These are phyloP conservation scores for Melanotaenia pygmaea DNA, from an alignment of 2,797 vertebrate genomes.

Conservation along the genomic window DNA sequence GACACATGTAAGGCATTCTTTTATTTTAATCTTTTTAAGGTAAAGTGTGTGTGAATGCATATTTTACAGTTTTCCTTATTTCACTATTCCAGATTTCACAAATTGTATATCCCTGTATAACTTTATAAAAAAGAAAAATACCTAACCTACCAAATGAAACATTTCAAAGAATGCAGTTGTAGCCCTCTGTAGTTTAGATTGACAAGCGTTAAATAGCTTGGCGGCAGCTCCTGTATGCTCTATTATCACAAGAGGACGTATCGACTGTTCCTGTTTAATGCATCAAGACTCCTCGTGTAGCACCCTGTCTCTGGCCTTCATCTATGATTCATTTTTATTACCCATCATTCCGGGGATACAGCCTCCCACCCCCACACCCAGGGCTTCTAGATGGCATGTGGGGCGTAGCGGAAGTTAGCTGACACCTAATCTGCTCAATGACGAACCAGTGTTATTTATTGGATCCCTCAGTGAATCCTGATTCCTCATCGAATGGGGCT, in stretches of 20 bases:
- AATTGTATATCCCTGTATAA: background rate
- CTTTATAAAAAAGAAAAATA: slow-evolving; percentile 42
- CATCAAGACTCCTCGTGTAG: slow-evolving; percentile 83
- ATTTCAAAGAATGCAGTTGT: slow-evolving; percentile 50
- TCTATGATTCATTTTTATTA: slow-evolving; percentile 89
- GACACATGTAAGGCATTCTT: slow-evolving; percentile 34
- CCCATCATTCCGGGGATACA: slow-evolving; percentile 82
- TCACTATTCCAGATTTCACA: background rate
- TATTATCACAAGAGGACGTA: slow-evolving; percentile 86
- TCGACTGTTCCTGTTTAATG: slow-evolving; percentile 86
- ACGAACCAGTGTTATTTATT: slow-evolving; percentile 78
- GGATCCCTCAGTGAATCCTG: slow-evolving; percentile 69
- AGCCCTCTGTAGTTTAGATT: slow-evolving; percentile 68
- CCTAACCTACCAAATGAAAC: slow-evolving; percentile 52
- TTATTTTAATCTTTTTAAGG: slow-evolving; percentile 4
- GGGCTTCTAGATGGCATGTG: slow-evolving; percentile 75
- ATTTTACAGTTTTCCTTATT: background rate
- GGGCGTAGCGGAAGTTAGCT: slow-evolving; percentile 80
- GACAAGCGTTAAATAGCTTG: slow-evolving; percentile 85
- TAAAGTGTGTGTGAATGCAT: background rate
- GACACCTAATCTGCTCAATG: slow-evolving; percentile 83
- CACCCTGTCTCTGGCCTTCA: slow-evolving; percentile 84
- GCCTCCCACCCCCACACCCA: slow-evolving; percentile 61
- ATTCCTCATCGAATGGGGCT: slow-evolving; percentile 59
- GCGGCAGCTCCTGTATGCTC: slow-evolving; percentile 80